Conservation (phyloP, 2,113 vertebrate genomes). For the Orientallactaga bullata region DNA sequence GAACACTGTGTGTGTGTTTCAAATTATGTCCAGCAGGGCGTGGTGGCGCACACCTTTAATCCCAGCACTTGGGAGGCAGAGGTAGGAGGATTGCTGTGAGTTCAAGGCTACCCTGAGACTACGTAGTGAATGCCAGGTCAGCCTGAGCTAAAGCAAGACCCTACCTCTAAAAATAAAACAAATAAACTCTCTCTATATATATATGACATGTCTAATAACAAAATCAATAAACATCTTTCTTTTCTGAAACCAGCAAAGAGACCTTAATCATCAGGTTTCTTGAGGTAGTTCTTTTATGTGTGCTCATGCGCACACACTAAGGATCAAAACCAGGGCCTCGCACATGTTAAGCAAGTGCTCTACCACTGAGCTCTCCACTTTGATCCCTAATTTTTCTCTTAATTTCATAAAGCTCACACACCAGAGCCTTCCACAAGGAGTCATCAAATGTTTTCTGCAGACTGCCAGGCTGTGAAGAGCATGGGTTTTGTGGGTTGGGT, state of each 20-base stretch:
- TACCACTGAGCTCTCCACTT: neutral
- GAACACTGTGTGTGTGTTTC: neutral
- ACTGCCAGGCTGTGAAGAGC: neutral
- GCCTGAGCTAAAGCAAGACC: too few species aligned
- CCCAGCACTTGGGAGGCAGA: too few species aligned
- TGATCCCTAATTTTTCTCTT: neutral
- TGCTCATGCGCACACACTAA: neutral
- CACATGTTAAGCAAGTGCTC: neutral
- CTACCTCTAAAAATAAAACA: too few species aligned
- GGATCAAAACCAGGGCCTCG: neutral
- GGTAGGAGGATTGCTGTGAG: too few species aligned
- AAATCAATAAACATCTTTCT: conserved; percentile 14
- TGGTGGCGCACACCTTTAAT: too few species aligned
- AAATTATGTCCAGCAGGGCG: neutral
- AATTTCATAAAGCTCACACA: neutral
- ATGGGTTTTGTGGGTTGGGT: neutral
- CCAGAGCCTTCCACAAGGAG: neutral
- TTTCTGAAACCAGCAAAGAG: neutral
- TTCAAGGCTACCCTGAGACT: too few species aligned
- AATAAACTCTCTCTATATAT: too few species aligned
- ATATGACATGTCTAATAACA: neutral
- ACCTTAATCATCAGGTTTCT: neutral
- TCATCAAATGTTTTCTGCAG: neutral
- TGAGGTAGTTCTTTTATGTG: neutral
- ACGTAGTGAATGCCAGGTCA: too few species aligned